Conservation (phyloP, 2,888 invertebrate species). For the Acleris sparsana region DNA sequence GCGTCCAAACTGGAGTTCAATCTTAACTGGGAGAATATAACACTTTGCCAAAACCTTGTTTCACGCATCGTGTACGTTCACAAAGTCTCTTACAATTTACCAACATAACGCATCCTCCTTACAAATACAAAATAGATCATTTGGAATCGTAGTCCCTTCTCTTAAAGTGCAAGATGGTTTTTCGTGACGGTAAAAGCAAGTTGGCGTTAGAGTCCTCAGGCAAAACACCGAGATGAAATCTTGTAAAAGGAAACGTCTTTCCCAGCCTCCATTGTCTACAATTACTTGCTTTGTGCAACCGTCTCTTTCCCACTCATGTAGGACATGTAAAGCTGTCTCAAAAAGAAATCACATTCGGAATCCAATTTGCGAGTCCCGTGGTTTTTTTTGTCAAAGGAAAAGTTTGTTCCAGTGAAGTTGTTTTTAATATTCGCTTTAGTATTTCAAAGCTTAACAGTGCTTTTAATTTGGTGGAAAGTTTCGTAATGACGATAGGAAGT, state of each 20-base stretch:
- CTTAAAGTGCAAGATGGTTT: constrained; percentile 38
- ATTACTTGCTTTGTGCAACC: constrained; percentile 75
- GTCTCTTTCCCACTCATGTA: constrained; percentile 51
- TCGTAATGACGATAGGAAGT: background rate
- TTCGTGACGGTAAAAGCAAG: constrained; percentile 37
- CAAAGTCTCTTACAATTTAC: constrained; percentile 68
- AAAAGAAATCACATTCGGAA: constrained; percentile 58
- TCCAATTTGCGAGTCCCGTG: constrained; percentile 71
- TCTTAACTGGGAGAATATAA: constrained; percentile 59
- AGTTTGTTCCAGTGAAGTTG: constrained; percentile 31
- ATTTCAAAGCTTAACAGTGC: constrained; percentile 21
- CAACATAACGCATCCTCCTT: constrained; percentile 40
- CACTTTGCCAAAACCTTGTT: constrained; percentile 80
- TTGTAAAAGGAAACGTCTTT: constrained; percentile 82
- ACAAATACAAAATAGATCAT: constrained; percentile 4
- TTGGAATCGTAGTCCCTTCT: constrained; percentile 20
- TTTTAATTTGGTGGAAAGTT: constrained; percentile 34
- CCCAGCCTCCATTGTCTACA: constrained; percentile 82
- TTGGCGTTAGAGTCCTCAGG: constrained; percentile 62
- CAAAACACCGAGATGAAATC: constrained; percentile 78
- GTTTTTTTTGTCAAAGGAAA: constrained; percentile 48
- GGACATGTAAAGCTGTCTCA: constrained; percentile 48
- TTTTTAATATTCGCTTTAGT: constrained; percentile 23
- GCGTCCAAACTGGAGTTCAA: constrained; percentile 44
- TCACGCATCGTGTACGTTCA: constrained; percentile 75